These are phyloP conservation scores for Papilio demoleus DNA, from an alignment of 2,888 invertebrate genomes.

Conservation along the genomic window DNA sequence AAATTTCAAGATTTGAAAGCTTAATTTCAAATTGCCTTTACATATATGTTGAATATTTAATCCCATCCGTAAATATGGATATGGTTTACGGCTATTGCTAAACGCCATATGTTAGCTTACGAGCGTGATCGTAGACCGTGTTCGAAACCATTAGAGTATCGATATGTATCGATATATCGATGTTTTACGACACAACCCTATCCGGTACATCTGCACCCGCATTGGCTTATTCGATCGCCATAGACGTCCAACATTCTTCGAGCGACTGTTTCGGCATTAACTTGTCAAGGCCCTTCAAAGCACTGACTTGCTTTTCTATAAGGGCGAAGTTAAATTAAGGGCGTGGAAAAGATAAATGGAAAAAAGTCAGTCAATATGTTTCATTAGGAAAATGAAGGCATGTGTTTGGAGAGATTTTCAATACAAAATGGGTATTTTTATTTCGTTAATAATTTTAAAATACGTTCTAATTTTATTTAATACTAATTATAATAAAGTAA, in stretches of 20 bases:
- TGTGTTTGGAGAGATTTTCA: not conserved
- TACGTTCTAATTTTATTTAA: too few relatives aligned
- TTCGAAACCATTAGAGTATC: not conserved
- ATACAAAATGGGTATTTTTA: too few relatives aligned
- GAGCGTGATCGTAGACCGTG: slow-evolving; percentile 28
- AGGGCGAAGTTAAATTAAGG: slow-evolving; percentile 49
- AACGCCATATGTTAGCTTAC: slow-evolving; percentile 22
- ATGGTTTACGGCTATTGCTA: slow-evolving; percentile 15
- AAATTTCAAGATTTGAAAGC: not conserved
- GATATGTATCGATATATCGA: slow-evolving; percentile 39
- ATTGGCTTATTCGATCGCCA: slow-evolving; percentile 76
- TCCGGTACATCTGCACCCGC: slow-evolving; percentile 60
- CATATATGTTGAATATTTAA: not conserved
- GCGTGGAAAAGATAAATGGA: slow-evolving; percentile 50
- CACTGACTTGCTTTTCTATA: slow-evolving; percentile 49
- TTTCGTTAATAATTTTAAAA: too few relatives aligned
- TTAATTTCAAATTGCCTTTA: not conserved
- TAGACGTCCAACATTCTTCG: slow-evolving; percentile 38
- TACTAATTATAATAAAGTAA: too few relatives aligned
- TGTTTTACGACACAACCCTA: slow-evolving; percentile 33
- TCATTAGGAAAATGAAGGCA: not conserved
- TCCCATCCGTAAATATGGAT: not conserved
- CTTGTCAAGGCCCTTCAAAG: slow-evolving; percentile 43
- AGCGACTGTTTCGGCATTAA: slow-evolving; percentile 41
- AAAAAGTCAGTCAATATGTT: slow-evolving; percentile 48